Base-by-base conservation (phyloP, 2,888 invertebrate genomes). In the Troides oblongomaculatus region DNA sequence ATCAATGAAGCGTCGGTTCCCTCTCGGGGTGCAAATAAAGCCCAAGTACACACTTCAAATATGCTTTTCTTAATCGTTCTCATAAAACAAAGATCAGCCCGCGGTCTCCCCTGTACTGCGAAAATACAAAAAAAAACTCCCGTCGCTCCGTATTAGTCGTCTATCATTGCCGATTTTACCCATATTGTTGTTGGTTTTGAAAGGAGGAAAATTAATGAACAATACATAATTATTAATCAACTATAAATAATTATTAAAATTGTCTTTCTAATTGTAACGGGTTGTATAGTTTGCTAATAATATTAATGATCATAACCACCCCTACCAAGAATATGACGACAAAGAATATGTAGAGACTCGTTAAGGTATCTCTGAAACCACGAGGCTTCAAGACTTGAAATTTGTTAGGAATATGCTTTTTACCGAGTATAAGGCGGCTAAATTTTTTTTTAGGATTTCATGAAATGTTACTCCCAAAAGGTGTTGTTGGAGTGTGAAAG, bases 61-160 rank as follows among this genome's bases (percentile, higher is more conserved):
- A 92, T 92, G 92, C 92, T 91, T 92, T 92, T 92, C 92, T 92
- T 92, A 92, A 92, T 92, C 92, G 92, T 92, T 92, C 92, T 92
- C 92, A 90, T 92, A 92, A 92, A 92, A 92, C 92, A 92, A 92
- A 92, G 92, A 92, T 91, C 92, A 91, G 86, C 81, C 78, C 81
- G 79, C 83, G 82, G 84, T 85, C 90, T 87, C 91, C 91, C 89
- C 83, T 78, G 88, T 79, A 81, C 79, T 80, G 80, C 73, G 80
- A 79, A 82, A 83, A 81, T 84, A 83, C 84, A 50, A 85, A 83
- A 56, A 84, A 88, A 86, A 83, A 78, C 82, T 82, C 85, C 85
- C 85, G 84, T 83, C 53, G 88, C 90, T 89, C 90, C 91, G 90
- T 89, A 89, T 87, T 84, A 86, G 82, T 84, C 82, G 46, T 66